Evolutionary conservation across 2,797 vertebrate species (phyloP).

Genomic region (Cossypha heuglini): DNA sequence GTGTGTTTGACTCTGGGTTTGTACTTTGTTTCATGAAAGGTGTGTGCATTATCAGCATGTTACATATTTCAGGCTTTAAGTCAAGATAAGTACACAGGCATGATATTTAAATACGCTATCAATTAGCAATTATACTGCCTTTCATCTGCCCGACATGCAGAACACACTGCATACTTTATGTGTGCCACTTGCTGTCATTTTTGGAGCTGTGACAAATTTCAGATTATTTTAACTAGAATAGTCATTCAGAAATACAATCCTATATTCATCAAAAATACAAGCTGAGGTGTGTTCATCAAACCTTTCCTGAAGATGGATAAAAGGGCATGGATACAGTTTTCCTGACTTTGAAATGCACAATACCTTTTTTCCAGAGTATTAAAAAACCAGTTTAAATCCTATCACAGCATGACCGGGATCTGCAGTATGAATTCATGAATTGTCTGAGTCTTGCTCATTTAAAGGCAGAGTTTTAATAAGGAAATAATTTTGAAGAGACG

Average conservation of each 20-base stretch:
- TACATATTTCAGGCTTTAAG: not conserved
- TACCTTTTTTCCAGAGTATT: not conserved
- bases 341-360: not conserved
- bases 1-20: not conserved
- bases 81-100: fast-evolving
- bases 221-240: not conserved
- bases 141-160: not conserved
- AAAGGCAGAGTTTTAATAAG: not conserved
- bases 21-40: not conserved
- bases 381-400: not conserved
- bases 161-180: fast-evolving
- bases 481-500: not conserved
- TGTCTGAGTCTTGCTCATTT: not conserved
- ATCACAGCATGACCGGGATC: fast-evolving
- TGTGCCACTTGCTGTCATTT: not conserved
- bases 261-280: not conserved
- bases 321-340: not conserved
- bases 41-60: not conserved
- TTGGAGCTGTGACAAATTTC: not conserved
- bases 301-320: not conserved
- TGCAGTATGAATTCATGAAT: not conserved
- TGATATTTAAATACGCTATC: not conserved
- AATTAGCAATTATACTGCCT: not conserved
- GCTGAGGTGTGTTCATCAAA: not conserved
- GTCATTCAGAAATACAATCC: not conserved